Conservation (phyloP, 2,113 vertebrate genomes). For the Nothoprocta perdicaria region DNA sequence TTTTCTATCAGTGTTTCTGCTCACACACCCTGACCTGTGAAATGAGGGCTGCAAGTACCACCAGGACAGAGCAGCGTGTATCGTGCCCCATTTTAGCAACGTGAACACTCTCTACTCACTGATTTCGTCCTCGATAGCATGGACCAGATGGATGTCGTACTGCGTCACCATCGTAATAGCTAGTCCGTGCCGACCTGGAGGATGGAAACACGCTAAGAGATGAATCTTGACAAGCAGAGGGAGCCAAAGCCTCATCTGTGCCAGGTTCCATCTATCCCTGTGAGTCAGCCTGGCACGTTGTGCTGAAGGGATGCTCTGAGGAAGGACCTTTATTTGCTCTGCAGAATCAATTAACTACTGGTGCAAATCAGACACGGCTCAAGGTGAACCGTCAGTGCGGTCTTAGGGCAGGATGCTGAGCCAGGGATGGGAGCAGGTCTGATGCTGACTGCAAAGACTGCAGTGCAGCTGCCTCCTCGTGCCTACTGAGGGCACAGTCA, state of each 20-base stretch:
- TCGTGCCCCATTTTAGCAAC: accelerated
- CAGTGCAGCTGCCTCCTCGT: background rate
- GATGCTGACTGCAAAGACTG: accelerated
- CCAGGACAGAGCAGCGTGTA: accelerated
- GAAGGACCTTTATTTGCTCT: background rate
- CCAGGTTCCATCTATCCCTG: background rate
- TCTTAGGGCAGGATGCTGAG: background rate
- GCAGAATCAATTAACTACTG: accelerated
- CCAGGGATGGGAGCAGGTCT: accelerated
- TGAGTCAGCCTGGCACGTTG: accelerated
- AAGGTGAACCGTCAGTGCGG: accelerated
- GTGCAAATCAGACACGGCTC: background rate
- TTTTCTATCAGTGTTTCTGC: background rate
- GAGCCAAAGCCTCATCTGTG: background rate
- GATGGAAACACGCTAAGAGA: accelerated
- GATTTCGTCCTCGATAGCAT: conserved; percentile 88
- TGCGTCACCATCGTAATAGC: conserved; percentile 94
- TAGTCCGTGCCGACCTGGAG: conserved; percentile 86
- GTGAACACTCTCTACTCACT: conserved; percentile 77
- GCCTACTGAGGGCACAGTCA: background rate
- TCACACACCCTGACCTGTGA: background rate
- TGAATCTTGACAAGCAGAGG: accelerated
- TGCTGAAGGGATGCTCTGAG: accelerated
- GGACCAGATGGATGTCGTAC: conserved; percentile 95
- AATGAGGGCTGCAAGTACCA: background rate